A percentile compares a stretch with the other conserved stretches of the same genome.
Conservation (phyloP, 2,797 vertebrate species). For the Coregonus suidteri region DNA sequence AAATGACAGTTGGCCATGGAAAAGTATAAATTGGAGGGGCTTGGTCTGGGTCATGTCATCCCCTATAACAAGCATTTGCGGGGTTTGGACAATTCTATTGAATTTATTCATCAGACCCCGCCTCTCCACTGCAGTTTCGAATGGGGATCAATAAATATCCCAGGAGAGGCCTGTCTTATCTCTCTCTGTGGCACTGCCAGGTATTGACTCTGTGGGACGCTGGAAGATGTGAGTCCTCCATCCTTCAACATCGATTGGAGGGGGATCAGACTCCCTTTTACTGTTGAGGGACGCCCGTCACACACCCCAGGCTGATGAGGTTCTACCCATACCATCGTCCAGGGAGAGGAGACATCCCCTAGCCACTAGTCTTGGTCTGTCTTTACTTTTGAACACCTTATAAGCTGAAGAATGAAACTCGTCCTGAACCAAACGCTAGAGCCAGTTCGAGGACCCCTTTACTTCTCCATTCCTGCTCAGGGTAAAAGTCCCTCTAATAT, state of each 20-base stretch:
- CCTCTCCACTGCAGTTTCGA: conserved; percentile 12
- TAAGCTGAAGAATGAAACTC: background rate
- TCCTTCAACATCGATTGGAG: conserved; percentile 12
- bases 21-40: background rate
- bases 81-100: conserved; percentile 11
- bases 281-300: background rate
- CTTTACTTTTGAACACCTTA: background rate
- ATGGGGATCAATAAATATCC: conserved; percentile 16
- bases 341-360: background rate
- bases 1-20: background rate
- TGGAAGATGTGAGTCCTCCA: conserved; percentile 3
- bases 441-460: conserved; percentile 16
- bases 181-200: conserved; percentile 3
- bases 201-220: conserved; percentile 13
- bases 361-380: background rate
- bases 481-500: background rate
- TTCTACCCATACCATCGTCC: background rate
- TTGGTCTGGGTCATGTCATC: background rate
- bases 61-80: background rate
- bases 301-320: background rate
- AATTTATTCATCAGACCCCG: background rate
- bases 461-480: conserved; percentile 20
- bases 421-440: conserved; percentile 25
- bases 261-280: conserved; percentile 1
- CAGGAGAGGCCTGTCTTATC: background rate